Conservation (phyloP, 2,888 invertebrate genomes). For the Fragum fragum region DNA sequence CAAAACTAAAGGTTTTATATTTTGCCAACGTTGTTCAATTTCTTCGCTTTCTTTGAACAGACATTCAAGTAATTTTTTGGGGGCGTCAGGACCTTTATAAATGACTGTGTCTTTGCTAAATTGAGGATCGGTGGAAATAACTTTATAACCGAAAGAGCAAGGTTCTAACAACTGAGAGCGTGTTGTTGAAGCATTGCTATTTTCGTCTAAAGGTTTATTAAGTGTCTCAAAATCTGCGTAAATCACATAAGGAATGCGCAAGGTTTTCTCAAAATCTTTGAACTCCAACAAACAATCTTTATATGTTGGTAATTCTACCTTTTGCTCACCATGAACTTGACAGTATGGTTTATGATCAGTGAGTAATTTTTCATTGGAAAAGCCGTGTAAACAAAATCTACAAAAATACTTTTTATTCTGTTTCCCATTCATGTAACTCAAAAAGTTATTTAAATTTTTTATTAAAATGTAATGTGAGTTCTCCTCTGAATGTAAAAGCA, state of each 20-base stretch:
- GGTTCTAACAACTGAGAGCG: slow-evolving; percentile 46
- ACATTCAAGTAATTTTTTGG: slow-evolving; percentile 49
- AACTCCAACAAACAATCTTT: slow-evolving; percentile 45
- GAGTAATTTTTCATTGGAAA: slow-evolving; percentile 36
- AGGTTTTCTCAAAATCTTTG: slow-evolving; percentile 53
- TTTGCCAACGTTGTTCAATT: slow-evolving; percentile 36
- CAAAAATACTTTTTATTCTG: slow-evolving; percentile 26
- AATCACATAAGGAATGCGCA: slow-evolving; percentile 52
- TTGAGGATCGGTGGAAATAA: slow-evolving; percentile 39
- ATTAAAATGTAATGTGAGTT: slow-evolving; percentile 45
- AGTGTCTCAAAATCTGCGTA: slow-evolving; percentile 61
- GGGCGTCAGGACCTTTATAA: slow-evolving; percentile 56
- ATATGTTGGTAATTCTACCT: slow-evolving; percentile 45
- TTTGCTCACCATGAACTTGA: slow-evolving; percentile 46
- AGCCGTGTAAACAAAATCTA: slow-evolving; percentile 43
- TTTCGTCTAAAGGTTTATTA: slow-evolving; percentile 40
- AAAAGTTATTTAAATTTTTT: slow-evolving; percentile 44
- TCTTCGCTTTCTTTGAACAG: slow-evolving; percentile 48
- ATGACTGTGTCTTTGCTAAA: slow-evolving; percentile 44
- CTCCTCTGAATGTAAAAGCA: slow-evolving; percentile 34
- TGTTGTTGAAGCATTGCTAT: slow-evolving; percentile 3
- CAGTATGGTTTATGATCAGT: slow-evolving; percentile 48
- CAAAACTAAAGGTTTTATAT: slow-evolving; percentile 49
- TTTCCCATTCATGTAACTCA: slow-evolving; percentile 10
- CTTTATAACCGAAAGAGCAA: slow-evolving; percentile 55